Evolutionary conservation across 2,797 vertebrate species (phyloP).

Genomic region (Karalla daura): DNA sequence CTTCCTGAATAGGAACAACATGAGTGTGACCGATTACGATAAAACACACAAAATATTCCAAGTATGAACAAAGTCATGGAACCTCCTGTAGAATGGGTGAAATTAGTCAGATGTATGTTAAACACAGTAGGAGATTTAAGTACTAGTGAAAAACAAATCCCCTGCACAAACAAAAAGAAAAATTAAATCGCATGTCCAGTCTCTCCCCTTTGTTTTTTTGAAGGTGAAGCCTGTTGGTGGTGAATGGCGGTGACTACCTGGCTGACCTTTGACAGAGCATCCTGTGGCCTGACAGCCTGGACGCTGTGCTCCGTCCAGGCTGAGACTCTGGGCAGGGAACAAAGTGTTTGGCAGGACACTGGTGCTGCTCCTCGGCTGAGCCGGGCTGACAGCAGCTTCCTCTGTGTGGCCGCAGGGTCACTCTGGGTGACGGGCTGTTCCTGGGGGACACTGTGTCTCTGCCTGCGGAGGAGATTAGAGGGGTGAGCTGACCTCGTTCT

Average conservation of each 20-base stretch:
- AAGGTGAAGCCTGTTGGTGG: slow-evolving; percentile 8
- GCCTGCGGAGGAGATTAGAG: slow-evolving; percentile 68
- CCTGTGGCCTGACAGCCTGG: slow-evolving; percentile 25
- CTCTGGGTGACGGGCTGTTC: slow-evolving; percentile 69
- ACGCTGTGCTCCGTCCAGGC: slow-evolving; percentile 32
- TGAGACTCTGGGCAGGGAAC: slow-evolving; percentile 40
- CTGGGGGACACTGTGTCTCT: slow-evolving; percentile 67
- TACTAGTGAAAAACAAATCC: too few relatives aligned
- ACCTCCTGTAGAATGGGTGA: too few relatives aligned
- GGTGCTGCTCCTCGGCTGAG: slow-evolving; percentile 49
- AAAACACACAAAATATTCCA: too few relatives aligned
- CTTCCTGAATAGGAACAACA: too few relatives aligned
- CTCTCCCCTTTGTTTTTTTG: neutral
- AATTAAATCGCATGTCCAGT: neutral
- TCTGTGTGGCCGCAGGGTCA: slow-evolving; percentile 71
- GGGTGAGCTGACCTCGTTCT: slow-evolving; percentile 73
- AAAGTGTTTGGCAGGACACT: slow-evolving; percentile 45
- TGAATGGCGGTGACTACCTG: slow-evolving; percentile 15
- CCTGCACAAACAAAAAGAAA: too few relatives aligned
- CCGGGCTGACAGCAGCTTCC: slow-evolving; percentile 70
- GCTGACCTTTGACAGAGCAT: slow-evolving; percentile 37
- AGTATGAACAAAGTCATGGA: too few relatives aligned
- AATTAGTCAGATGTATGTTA: too few relatives aligned
- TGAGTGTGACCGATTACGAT: too few relatives aligned
- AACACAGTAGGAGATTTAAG: too few relatives aligned